Percentiles rank a stretch among this genome's conserved stretches.
phyloP scores from a whole-genome alignment of 2,113 vertebrate species.

The Pteruthius melanotis region DNA sequence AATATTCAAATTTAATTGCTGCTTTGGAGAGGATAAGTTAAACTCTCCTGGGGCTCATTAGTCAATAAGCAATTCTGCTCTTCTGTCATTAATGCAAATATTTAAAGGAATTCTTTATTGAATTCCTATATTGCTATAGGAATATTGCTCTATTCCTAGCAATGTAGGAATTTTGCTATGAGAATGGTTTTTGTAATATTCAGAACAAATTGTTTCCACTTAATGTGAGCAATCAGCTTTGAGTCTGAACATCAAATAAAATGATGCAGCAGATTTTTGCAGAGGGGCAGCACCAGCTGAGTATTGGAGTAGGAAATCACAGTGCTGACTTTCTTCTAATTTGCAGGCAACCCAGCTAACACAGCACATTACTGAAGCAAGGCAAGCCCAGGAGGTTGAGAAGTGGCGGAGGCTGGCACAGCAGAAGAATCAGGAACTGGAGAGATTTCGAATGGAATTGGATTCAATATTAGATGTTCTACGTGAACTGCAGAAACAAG shows the following conservation, averaged over 20 bases:
- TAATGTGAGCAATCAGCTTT: background rate
- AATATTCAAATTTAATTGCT: background rate
- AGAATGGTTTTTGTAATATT: background rate
- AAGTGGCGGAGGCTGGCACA: constrained; percentile 84
- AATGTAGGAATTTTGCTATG: too few species aligned
- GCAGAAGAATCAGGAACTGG: constrained; percentile 83
- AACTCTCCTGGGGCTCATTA: background rate
- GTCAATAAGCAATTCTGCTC: background rate
- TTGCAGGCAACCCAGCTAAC: constrained; percentile 79
- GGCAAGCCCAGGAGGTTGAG: constrained; percentile 74
- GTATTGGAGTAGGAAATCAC: background rate
- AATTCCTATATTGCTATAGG: too few species aligned
- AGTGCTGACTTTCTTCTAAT: background rate
- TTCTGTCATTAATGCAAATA: background rate
- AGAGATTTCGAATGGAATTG: constrained; percentile 85
- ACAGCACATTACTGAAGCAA: constrained; percentile 47
- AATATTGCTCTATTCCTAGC: too few species aligned
- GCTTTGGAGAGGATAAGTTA: background rate
- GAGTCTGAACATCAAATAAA: background rate
- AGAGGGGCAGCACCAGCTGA: background rate
- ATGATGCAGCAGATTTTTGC: background rate
- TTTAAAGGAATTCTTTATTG: background rate
- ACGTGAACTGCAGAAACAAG: constrained; percentile 85
- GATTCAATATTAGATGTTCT: constrained; percentile 91
- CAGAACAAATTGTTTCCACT: background rate